Evolutionary conservation across 2,797 vertebrate genomes (phyloP).

Genomic region (Scomberomorus guttatus): DNA sequence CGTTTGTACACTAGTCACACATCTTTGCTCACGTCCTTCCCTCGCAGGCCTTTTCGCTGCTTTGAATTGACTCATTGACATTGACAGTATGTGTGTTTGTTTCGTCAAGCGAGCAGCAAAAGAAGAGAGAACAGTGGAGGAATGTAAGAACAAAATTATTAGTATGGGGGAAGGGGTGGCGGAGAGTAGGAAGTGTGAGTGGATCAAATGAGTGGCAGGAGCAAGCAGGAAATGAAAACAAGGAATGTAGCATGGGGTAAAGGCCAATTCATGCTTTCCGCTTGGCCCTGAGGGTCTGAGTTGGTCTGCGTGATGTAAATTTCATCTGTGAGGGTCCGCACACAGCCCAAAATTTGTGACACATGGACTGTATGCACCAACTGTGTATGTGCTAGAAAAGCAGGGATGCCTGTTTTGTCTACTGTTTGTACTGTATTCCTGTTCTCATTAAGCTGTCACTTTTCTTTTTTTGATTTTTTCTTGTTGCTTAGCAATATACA

Average conservation of each 20-base stretch:
- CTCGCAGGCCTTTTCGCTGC: slow-evolving; percentile 27
- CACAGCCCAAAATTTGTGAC: no score
- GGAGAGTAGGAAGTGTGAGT: background rate
- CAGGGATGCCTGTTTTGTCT: no score
- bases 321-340: no score
- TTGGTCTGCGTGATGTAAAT: no score
- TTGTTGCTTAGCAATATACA: no score
- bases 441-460: no score
- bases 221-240: slow-evolving; percentile 1
- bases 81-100: slow-evolving; percentile 65
- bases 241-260: background rate
- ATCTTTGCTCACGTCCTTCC: slow-evolving; percentile 29
- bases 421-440: no score
- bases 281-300: no score
- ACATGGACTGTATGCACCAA: no score
- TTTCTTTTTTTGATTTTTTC: no score
- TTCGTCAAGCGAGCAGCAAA: slow-evolving; percentile 40
- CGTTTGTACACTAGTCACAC: slow-evolving; percentile 57
- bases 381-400: no score
- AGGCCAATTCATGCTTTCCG: no score
- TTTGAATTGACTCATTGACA: slow-evolving; percentile 56
- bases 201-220: slow-evolving; percentile 3
- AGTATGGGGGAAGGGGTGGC: slow-evolving; percentile 1
- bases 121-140: slow-evolving; percentile 22
- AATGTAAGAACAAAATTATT: slow-evolving; percentile 34